Evolutionary conservation across 2,113 vertebrate genomes (phyloP), one percentile per base, ranked within the genome.

Genomic region (Ctenodactylus gundi): DNA sequence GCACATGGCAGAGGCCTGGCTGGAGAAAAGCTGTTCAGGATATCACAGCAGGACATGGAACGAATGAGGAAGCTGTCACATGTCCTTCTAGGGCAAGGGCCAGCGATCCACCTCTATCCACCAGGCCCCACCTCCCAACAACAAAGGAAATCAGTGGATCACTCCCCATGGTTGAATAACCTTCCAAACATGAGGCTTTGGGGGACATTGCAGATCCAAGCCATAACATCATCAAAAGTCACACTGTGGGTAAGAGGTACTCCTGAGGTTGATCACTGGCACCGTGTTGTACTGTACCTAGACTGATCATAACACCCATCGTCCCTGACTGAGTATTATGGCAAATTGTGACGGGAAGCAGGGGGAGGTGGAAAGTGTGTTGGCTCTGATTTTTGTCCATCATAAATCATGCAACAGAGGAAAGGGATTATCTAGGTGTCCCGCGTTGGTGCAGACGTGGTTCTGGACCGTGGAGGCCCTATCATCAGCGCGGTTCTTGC

Each of bases 401-500:
- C 7, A 20, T 70, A 78, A 83, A 39, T 17, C n/a, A 17, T 57
- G 36, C 87, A 21, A 53, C 1, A 6, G 4, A 23, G 27, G 41
- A 25, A 83, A 41, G 21, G 83, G 12, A 31, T 39, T 7, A 15
- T 57, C 68, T 41, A 11, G n/a, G 41, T 57, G 51, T 83, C 57
- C 41, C 11, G 29, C 58, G 31, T 93, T 18, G 62, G 18, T 9
- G 4, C 55, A 51, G 67, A 58, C 73, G 1, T 12, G 10, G 21
- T 20, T 55, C 70, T 90, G 86, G 41, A 27, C 70, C 18, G 6
- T 25, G 41, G 53, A 5, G 65, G 41, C 3, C 49, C 57, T 7
- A 11, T 41, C 62, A 7, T 51, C 57, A 27, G 0, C 0, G 0
- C 51, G 49, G 21, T 11, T 2, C 12, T 73, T 68, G 2, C 14